Conservation (phyloP, 2,113 vertebrate species). For the Callipepla californica region DNA sequence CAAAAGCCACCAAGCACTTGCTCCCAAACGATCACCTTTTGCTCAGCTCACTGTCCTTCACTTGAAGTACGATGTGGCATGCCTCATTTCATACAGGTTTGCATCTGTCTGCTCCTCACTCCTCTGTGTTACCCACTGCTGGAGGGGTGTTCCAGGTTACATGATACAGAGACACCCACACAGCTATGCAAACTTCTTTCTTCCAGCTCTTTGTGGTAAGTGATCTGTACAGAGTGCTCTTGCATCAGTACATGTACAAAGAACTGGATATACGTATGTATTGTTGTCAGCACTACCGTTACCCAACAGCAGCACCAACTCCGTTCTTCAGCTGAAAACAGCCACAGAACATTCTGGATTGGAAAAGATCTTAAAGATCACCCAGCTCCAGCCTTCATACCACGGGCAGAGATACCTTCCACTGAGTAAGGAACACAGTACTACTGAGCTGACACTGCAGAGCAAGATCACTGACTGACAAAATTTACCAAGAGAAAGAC, state of each 20-base stretch:
- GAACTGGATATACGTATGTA: not conserved
- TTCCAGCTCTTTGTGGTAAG: not conserved
- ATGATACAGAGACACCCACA: fast-evolving
- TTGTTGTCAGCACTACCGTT: not conserved
- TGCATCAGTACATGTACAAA: not conserved
- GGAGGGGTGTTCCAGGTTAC: not conserved
- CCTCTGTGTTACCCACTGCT: not conserved
- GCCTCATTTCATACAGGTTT: not conserved
- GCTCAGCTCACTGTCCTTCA: not conserved
- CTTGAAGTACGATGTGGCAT: not conserved
- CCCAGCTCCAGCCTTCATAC: not conserved
- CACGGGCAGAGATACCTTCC: not conserved
- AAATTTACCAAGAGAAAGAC: not conserved
- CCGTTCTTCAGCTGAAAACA: not conserved
- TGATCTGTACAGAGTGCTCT: fast-evolving
- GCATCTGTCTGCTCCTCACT: not conserved
- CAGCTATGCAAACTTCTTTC: not conserved
- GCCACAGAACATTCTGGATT: not conserved
- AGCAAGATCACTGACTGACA: not conserved
- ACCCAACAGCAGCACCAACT: not conserved
- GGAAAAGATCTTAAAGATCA: not conserved
- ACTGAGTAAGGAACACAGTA: not conserved
- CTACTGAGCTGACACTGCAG: not conserved
- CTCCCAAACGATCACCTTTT: not conserved
- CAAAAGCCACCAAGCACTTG: not conserved